phyloP scores from a whole-genome alignment of 2,888 invertebrate genomes.

The Panzeria rudis region DNA sequence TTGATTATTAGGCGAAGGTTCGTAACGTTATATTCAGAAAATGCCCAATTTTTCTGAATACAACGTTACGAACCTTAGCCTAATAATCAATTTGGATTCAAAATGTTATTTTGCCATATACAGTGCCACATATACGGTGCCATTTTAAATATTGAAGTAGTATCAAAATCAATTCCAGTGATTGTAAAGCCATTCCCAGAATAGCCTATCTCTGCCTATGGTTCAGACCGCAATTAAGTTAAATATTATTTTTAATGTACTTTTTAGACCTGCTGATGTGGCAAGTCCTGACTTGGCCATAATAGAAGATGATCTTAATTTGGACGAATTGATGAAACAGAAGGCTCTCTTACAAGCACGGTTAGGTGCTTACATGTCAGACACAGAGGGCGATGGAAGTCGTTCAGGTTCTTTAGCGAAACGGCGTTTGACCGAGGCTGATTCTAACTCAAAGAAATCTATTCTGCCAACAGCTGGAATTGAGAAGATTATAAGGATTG shows the following conservation, averaged over 20 bases:
- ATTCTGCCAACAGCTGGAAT: slow-evolving; percentile 40
- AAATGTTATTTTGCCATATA: no score
- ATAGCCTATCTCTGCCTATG: no score
- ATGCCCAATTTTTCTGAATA: no score
- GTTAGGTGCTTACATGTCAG: slow-evolving; percentile 90
- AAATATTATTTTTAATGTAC: background rate
- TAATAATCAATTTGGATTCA: no score
- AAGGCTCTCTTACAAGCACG: slow-evolving; percentile 92
- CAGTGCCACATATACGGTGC: no score
- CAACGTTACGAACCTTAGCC: no score
- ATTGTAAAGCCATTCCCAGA: no score
- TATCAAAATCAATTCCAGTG: no score
- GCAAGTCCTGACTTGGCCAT: slow-evolving; percentile 89
- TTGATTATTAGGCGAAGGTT: no score
- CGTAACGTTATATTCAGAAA: no score
- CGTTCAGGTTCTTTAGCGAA: slow-evolving; percentile 75
- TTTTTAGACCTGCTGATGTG: slow-evolving; percentile 85
- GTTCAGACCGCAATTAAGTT: no score
- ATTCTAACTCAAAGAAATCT: slow-evolving; percentile 7
- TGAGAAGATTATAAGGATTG: slow-evolving; percentile 51
- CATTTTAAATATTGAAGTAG: no score
- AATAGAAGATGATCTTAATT: slow-evolving; percentile 93
- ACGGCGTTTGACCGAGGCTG: slow-evolving; percentile 33
- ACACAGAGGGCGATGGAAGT: slow-evolving; percentile 86
- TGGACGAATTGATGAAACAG: slow-evolving; percentile 95